Evolutionary conservation across 2,888 invertebrate genomes (phyloP).

Genomic region (Cheilosia pagana): DNA sequence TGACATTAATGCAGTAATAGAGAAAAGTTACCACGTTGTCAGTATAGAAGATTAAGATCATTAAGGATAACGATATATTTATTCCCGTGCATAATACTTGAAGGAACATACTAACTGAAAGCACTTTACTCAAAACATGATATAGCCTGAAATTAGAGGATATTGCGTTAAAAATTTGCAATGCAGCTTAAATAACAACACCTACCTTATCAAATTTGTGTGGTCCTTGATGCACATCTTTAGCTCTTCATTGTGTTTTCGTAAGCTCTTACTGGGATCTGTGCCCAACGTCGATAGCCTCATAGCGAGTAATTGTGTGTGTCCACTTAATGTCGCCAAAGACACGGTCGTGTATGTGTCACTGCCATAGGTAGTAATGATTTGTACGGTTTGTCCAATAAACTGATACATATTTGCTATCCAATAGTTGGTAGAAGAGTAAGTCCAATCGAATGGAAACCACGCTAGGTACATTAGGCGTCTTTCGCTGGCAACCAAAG

Average conservation of each 20-base stretch:
- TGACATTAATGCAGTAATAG: background rate
- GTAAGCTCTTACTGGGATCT: background rate
- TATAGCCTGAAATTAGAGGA: background rate
- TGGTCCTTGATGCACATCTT: constrained; percentile 1
- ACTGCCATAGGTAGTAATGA: background rate
- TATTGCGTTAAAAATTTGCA: background rate
- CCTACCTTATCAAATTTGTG: background rate
- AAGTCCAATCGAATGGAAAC: constrained; percentile 79
- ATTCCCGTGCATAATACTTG: background rate
- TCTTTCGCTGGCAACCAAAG: background rate
- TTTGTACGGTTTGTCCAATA: constrained; percentile 55
- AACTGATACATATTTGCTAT: constrained; percentile 78
- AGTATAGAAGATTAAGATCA: background rate
- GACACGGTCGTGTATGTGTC: background rate
- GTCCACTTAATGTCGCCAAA: background rate
- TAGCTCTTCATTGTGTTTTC: background rate
- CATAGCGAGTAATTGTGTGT: background rate
- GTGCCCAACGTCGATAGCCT: background rate
- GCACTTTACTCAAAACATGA: background rate
- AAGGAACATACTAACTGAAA: background rate
- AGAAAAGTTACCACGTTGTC: background rate
- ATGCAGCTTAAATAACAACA: background rate
- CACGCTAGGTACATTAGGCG: constrained; percentile 22
- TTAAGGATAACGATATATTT: background rate
- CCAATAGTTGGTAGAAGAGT: constrained; percentile 75